These are phyloP conservation scores for Haliaeetus leucogaster DNA, from an alignment of 2,113 vertebrate species.

Conservation along the genomic window DNA sequence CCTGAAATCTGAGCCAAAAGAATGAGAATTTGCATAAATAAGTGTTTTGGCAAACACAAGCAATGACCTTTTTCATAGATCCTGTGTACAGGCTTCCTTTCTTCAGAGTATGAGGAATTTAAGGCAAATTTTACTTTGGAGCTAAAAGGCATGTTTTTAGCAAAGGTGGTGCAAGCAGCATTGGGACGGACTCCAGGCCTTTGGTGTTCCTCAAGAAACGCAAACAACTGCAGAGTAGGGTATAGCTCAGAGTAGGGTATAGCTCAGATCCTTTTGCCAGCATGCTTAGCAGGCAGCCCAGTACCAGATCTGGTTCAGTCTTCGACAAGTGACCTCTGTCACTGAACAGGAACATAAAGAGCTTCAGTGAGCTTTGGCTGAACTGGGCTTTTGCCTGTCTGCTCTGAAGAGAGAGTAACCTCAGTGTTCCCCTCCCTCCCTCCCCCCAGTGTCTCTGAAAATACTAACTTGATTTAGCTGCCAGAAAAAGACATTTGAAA, in stretches of 20 bases:
- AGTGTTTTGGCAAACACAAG: background rate
- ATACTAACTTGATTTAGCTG: slow-evolving; percentile 34
- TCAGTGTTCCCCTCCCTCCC: slow-evolving; percentile 9
- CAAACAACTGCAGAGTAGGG: background rate
- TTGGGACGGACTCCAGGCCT: slow-evolving; percentile 13
- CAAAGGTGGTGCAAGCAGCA: background rate
- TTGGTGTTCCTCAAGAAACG: slow-evolving; percentile 3
- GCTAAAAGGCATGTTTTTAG: background rate
- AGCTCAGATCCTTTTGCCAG: slow-evolving; percentile 27
- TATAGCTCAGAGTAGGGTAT: background rate
- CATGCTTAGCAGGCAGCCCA: background rate
- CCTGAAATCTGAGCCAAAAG: background rate
- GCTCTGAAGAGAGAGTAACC: slow-evolving; percentile 35
- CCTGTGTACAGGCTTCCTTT: background rate
- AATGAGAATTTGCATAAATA: background rate
- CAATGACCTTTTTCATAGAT: background rate
- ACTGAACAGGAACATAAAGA: slow-evolving; percentile 30
- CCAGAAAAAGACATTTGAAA: slow-evolving; percentile 46
- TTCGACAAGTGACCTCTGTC: slow-evolving; percentile 62
- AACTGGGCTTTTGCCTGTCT: slow-evolving; percentile 44
- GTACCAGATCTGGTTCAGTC: slow-evolving; percentile 12
- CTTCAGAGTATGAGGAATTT: background rate
- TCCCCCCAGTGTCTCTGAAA: background rate
- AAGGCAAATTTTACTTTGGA: background rate
- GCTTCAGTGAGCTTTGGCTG: slow-evolving; percentile 60